phyloP scores from a whole-genome alignment of 1,140 invertebrate species.

The Drosophila bifasciata region DNA sequence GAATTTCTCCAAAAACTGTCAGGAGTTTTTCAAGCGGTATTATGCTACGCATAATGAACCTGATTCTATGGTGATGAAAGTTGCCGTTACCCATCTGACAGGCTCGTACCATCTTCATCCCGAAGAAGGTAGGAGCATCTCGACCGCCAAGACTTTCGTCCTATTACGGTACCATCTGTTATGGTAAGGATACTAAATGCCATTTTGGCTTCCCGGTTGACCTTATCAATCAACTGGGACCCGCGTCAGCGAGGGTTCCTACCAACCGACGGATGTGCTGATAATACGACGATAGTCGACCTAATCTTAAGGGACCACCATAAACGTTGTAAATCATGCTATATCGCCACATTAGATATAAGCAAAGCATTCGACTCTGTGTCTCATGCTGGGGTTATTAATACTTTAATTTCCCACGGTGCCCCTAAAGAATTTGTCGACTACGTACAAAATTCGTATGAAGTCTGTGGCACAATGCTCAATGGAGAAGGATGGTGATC shows the following conservation, averaged over 20 bases:
- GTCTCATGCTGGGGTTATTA: conserved; percentile 1
- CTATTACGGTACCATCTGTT: conserved; percentile 27
- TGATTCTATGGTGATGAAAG: conserved; percentile 30
- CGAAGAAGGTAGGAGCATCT: conserved; percentile 17
- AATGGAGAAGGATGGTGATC: conserved; percentile 11
- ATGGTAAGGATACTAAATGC: conserved; percentile 39
- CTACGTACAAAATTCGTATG: conserved; percentile 17
- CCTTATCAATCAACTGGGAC: conserved; percentile 20
- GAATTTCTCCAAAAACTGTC: conserved; percentile 11
- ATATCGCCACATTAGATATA: conserved; percentile 26
- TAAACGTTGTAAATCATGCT: conserved; percentile 12
- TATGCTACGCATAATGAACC: conserved; percentile 44
- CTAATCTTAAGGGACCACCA: conserved; percentile 29
- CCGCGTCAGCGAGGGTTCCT: conserved; percentile 21
- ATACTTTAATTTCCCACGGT: conserved; percentile 17
- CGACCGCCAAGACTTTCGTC: conserved; percentile 32
- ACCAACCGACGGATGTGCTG: conserved; percentile 35
- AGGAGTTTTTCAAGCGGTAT: conserved; percentile 18
- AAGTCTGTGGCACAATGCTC: conserved; percentile 15
- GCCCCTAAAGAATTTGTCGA: conserved; percentile 18
- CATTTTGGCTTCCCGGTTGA: conserved; percentile 23
- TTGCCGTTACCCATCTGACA: conserved; percentile 19
- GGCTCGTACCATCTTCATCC: conserved; percentile 35
- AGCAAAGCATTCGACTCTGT: conserved; percentile 27
- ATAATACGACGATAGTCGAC: conserved; percentile 40